These are phyloP conservation scores for Philopedon plagiatum DNA, from an alignment of 2,888 invertebrate species.

Conservation along the genomic window DNA sequence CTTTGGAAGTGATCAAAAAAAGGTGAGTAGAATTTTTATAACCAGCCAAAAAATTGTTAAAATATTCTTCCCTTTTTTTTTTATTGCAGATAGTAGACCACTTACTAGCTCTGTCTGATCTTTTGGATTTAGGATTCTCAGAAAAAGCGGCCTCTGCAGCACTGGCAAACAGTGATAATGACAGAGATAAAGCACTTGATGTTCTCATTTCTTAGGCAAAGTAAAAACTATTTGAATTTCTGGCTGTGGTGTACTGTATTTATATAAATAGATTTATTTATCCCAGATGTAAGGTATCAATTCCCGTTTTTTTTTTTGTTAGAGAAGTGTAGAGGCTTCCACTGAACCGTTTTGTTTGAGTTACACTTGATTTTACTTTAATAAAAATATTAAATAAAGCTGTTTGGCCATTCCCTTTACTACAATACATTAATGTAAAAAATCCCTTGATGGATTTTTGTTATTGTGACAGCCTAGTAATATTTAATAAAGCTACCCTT, in stretches of 20 bases:
- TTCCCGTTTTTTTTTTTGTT: neutral
- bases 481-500: no score
- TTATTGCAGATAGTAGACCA: constrained; percentile 83
- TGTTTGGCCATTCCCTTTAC: no score
- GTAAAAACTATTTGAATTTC: constrained; percentile 32
- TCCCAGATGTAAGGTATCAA: neutral
- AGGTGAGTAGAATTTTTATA: constrained; percentile 71
- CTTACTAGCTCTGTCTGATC: constrained; percentile 81
- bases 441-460: no score
- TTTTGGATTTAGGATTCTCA: constrained; percentile 87
- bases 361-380: no score
- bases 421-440: no score
- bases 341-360: neutral
- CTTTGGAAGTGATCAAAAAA: constrained; percentile 87
- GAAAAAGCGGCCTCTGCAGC: constrained; percentile 83
- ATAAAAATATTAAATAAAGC: no score
- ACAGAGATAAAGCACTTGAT: constrained; percentile 89
- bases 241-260: constrained; percentile 60
- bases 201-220: constrained; percentile 77
- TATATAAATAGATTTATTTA: constrained; percentile 30
- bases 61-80: no score
- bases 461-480: no score
- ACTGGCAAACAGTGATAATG: constrained; percentile 82
- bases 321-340: neutral
- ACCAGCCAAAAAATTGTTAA: neutral